Base-by-base conservation (phyloP, 1,140 invertebrate species). In the Chironomus tepperi region DNA sequence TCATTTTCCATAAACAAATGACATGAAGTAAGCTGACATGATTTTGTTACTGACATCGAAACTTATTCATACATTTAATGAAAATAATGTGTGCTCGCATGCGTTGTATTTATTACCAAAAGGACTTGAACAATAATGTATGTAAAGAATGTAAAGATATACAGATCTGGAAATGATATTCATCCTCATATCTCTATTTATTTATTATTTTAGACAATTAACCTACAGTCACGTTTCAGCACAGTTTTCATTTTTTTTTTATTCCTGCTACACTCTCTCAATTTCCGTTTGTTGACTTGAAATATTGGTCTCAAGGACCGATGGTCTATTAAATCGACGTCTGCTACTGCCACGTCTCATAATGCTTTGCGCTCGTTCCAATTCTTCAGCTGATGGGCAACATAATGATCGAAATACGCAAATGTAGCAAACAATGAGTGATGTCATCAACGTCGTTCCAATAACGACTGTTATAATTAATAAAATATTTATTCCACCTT, bases 231-330 rank as follows among this genome's bases (percentile, higher is more conserved):
- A 47, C 43, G 43, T 15, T 47, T 47, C 43, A 47, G 8, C 8
- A 47, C 2, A 47, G 8, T 47, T 9, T 15, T 47, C 15, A 47
- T 47, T 47, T 43, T 43, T 43, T 43, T 43, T 7, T 47, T 2
- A 47, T 10, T 10, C 43, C 15, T 67, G 65, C 34, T 81, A 84
- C 16, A 85, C 83, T 21, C 83, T 78, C 77, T 85, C 84, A 64
- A 84, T 85, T 78, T 86, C 85, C 10, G 85, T 86, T 1, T 83
- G 85, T 77, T 86, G 85, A 77, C 78, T 80, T 0, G 84, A 85
- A 6, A 84, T 77, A 74, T 86, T 80, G 0, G 85, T 86, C 42
- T 86, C 81, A 24, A 85, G 83, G 43, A 83, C 84, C 81, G 85
- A 57, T 57, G 47, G 47, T 57, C 47, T 83, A 0, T 84, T 84